Conservation (phyloP, 2,888 invertebrate genomes). For the Myopa testacea region DNA sequence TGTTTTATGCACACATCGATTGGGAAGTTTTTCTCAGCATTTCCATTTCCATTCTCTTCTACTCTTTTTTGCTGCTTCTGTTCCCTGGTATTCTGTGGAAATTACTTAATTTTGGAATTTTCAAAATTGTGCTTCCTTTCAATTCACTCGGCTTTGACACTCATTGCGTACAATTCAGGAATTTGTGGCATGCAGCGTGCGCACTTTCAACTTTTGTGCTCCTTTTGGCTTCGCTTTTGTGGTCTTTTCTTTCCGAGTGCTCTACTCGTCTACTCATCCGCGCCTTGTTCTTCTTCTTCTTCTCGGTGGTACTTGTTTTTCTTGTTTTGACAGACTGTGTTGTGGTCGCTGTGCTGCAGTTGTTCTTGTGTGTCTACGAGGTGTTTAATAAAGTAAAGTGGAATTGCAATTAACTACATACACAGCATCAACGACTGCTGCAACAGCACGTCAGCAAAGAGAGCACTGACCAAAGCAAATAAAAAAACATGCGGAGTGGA, state of each 20-base stretch:
- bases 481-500: not conserved
- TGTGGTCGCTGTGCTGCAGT: conserved; percentile 26
- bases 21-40: not conserved
- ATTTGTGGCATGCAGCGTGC: conserved; percentile 28
- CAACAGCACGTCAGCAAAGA: conserved; percentile 32
- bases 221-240: conserved; percentile 8
- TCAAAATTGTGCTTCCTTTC: not conserved
- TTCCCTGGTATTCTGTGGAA: conserved; percentile 5
- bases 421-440: conserved; percentile 43
- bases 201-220: not conserved
- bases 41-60: not conserved
- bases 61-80: not conserved
- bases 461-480: conserved; percentile 21
- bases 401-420: conserved; percentile 52
- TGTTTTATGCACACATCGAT: not conserved
- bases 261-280: conserved; percentile 18
- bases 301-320: conserved; percentile 29
- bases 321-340: conserved; percentile 22
- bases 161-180: conserved; percentile 24
- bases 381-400: conserved; percentile 53
- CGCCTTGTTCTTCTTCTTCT: conserved; percentile 33
- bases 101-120: conserved; percentile 36
- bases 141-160: conserved; percentile 16
- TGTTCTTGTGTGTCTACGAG: conserved; percentile 46
- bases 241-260: conserved; percentile 17